Evolutionary conservation across 2,888 invertebrate genomes (phyloP), one percentile per base, ranked within the genome.

Genomic region (Volucella inanis): DNA sequence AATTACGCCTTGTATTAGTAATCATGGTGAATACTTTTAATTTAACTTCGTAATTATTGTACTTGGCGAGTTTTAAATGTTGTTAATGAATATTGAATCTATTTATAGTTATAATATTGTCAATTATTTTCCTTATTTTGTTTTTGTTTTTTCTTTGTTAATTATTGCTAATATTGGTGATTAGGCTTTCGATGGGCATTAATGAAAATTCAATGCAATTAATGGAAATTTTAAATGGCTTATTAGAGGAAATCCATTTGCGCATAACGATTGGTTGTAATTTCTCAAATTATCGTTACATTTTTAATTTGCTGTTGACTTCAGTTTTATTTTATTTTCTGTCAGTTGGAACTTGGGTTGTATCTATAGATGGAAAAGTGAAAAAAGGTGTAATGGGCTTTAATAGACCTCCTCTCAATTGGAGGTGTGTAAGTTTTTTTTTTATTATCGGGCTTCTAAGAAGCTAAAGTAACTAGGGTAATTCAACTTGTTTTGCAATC

Each of bases 191-290:
- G 31, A 31, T 3, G 31, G 6, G 31, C 57, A 12, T 31, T 61
- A 22, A 74, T 65, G 22, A 65, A 41, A 72, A 71, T 43, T 64
- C 55, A 38, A 43, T 50, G 22, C 14, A 65, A 14, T 50, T 50
- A 50, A 18, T 18, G 14, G 50, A 18, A 31, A 55, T 38, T 38
- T n/a, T 3, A 31, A 3, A 0, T 38, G 31, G 55, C 15, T 55
- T 31, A 64, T 49, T 68, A 38, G 22, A 57, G 80, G 50, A 81
- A 76, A 50, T 81, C 41, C 75, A 70, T 45, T 68, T 55, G 55
- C 64, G 76, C 49, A 55, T 64, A 49, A 10, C 47, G 11, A 10
- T 6, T 41, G 50, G 10, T 68, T 59, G 59, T n/a, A 50, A 41
- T 59, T 39, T 39, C 18, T 43, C 38, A 15, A 62, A 18, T 49